Conservation (phyloP, 2,888 invertebrate genomes). For the Chymomyza amoena region DNA sequence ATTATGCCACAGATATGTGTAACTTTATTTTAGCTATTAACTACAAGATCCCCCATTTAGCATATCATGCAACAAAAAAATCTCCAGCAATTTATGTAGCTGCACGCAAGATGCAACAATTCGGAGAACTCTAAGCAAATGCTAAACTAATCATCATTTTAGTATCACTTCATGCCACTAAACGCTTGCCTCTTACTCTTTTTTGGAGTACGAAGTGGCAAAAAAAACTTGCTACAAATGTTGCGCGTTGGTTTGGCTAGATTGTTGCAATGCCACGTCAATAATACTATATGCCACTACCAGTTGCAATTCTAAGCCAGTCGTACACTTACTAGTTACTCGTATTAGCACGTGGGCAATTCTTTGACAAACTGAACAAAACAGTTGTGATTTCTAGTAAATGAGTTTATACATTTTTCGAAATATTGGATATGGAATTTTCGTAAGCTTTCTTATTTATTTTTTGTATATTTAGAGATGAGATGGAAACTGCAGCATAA, state of each 20-base stretch:
- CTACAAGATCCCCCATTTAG: not conserved
- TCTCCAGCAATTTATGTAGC: not conserved
- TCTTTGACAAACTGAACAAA: too few relatives aligned
- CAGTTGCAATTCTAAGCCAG: slow-evolving; percentile 27
- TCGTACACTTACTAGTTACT: not conserved
- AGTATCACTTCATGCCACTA: not conserved
- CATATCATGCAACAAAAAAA: not conserved
- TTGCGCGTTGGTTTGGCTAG: slow-evolving; percentile 6
- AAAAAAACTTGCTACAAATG: slow-evolving; percentile 44
- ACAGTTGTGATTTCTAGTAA: too few relatives aligned
- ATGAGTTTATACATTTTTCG: too few relatives aligned
- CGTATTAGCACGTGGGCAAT: not conserved
- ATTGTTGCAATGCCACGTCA: slow-evolving; percentile 12
- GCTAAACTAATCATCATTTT: not conserved
- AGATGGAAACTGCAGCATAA: too few relatives aligned
- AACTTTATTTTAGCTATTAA: not conserved
- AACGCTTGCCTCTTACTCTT: not conserved
- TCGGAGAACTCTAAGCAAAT: not conserved
- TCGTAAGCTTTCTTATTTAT: too few relatives aligned
- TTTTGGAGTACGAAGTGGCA: slow-evolving; percentile 25
- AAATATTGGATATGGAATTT: too few relatives aligned
- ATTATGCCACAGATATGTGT: not conserved
- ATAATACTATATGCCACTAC: slow-evolving; percentile 50
- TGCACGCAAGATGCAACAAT: not conserved
- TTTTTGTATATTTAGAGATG: too few relatives aligned